phyloP scores from a whole-genome alignment of 2,888 invertebrate genomes.

The Melieria omissa region DNA sequence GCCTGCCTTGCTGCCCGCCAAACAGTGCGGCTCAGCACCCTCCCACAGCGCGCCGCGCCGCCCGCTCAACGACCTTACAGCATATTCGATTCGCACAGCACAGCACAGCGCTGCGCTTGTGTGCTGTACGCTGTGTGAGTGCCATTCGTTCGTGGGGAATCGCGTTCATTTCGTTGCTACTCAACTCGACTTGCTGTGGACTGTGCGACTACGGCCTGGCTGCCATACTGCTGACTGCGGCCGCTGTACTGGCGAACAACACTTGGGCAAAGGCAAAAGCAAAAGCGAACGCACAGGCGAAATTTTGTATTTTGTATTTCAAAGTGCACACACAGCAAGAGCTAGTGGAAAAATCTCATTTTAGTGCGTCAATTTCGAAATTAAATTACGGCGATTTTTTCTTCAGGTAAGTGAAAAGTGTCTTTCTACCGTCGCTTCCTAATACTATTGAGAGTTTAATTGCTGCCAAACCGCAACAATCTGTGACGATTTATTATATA shows the following conservation, averaged over 20 bases:
- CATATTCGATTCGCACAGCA: neutral
- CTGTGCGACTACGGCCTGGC: constrained; percentile 3
- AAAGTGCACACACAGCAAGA: constrained; percentile 29
- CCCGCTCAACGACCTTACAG: no score
- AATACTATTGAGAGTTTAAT: constrained; percentile 52
- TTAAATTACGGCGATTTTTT: constrained; percentile 42
- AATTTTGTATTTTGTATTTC: constrained; percentile 1
- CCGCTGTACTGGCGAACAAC: constrained; percentile 21
- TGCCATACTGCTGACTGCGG: neutral
- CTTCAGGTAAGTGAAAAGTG: constrained; percentile 53
- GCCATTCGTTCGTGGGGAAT: constrained; percentile 24
- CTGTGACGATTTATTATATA: constrained; percentile 49
- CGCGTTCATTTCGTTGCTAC: constrained; percentile 29
- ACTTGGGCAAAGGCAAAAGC: constrained; percentile 31
- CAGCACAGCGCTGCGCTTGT: constrained; percentile 9
- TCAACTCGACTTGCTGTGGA: constrained; percentile 28
- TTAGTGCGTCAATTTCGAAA: constrained; percentile 45
- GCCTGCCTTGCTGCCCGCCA: no score
- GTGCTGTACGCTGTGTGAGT: constrained; percentile 22
- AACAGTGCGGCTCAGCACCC: no score
- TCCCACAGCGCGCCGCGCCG: no score
- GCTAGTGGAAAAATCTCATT: constrained; percentile 39
- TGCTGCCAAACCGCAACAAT: constrained; percentile 50
- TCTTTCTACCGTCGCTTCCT: constrained; percentile 47
- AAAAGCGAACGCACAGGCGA: constrained; percentile 26